Base-by-base conservation (phyloP, 2,888 invertebrate species). In the Oscheius onirici region DNA sequence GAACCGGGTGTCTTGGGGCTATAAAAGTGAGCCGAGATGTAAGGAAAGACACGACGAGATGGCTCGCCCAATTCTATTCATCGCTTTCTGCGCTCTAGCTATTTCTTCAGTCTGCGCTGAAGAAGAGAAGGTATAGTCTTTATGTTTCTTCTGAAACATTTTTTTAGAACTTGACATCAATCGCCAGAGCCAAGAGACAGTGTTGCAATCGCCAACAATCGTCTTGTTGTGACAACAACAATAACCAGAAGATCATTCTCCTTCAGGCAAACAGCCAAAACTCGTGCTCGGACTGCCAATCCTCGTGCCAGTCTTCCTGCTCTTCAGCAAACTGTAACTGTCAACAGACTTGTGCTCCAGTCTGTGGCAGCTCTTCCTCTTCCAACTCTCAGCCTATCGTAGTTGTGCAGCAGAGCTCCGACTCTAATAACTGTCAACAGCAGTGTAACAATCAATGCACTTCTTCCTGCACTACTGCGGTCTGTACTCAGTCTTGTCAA, bases 141-240 rank as follows among this genome's bases (percentile, higher is more conserved):
- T 51, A 5, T 52, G 13, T 22, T 20, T 15, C 13, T 52, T 24
- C 24, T 52, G 13, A 8, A 52, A 24, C 0, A 11, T 0, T n/a
- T 13, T 46, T 49, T 63, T 5, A 63, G 63, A 63, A 46, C 49
- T 20, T 17, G 17, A 66, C 51, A 2, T 24, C 51, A 3, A 28
- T 66, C 8, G 26, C 54, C 44, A 77, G 82, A 69, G 80, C 82
- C 73, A 82, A 82, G 75, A 70, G 82, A 51, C 82, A 82, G 57
- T 82, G 82, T 69, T 82, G 82, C 66, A 75, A 76, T 43, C 74
- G 75, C 8, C 66, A 68, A 22, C 71, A 76, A 34, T 76, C 75
- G 70, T 77, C 77, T 26, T 80, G 80, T 72, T 82, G 82, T 52
- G 73, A 8, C 34, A 65, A 66, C 51, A 68, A 70, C 68, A 34